Evolutionary conservation across 1,140 invertebrate genomes (phyloP).

Genomic region (Apis laboriosa): DNA sequence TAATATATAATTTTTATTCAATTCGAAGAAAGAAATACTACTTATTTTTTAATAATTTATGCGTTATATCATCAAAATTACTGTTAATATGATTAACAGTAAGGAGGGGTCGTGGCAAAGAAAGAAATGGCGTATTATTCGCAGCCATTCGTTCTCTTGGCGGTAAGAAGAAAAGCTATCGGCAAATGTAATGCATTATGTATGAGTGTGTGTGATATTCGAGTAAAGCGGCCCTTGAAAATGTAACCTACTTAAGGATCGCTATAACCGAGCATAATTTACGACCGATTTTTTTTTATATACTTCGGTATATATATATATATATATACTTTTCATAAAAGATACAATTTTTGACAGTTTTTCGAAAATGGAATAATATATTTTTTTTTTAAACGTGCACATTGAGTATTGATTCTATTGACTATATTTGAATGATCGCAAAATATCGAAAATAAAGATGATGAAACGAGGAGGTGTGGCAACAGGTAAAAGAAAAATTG

Average conservation of each 20-base stretch:
- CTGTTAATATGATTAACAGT: constrained; percentile 27
- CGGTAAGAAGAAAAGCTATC: constrained; percentile 55
- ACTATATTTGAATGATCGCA: neutral
- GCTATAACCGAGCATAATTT: constrained; percentile 3
- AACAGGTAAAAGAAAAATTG: neutral
- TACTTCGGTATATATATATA: neutral
- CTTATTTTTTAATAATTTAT: neutral
- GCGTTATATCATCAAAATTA: neutral
- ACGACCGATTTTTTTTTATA: neutral
- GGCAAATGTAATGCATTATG: constrained; percentile 74
- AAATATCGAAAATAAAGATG: neutral
- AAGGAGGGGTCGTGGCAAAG: neutral
- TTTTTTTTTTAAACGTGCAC: too few species aligned
- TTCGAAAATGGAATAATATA: too few species aligned
- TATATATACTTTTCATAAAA: too few species aligned
- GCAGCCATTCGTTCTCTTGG: constrained; percentile 38
- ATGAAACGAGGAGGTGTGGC: neutral
- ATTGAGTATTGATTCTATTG: too few species aligned
- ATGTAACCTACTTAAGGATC: constrained; percentile 6
- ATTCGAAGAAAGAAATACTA: too few species aligned
- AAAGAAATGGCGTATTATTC: constrained; percentile 53
- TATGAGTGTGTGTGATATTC: constrained; percentile 52
- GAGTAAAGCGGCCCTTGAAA: constrained; percentile 13
- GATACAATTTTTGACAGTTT: neutral
- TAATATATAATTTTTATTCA: too few species aligned